These are phyloP conservation scores for Urophycis tenuis DNA, from an alignment of 2,797 vertebrate genomes.

Conservation along the genomic window DNA sequence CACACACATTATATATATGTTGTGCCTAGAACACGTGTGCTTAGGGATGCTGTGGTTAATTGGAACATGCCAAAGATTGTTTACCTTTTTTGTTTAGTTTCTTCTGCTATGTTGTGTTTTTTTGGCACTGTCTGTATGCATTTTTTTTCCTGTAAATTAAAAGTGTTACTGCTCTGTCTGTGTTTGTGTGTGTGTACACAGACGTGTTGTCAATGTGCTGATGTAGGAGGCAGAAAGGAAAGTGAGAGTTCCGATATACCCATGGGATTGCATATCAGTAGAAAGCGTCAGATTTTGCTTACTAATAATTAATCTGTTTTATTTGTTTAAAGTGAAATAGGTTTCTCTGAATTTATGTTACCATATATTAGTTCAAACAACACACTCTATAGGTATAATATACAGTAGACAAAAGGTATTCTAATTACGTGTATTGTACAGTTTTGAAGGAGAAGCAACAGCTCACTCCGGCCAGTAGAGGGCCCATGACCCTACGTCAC, in stretches of 20 bases:
- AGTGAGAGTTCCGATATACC: not conserved
- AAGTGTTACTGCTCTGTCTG: not conserved
- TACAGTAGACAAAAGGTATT: too few relatives aligned
- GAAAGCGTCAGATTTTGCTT: too few relatives aligned
- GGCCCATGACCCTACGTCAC: not conserved
- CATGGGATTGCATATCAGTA: not conserved
- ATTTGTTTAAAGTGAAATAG: not conserved
- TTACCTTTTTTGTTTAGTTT: not conserved
- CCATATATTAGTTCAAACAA: too few relatives aligned
- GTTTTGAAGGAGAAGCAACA: too few relatives aligned
- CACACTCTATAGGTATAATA: too few relatives aligned
- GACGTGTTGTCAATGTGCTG: too few relatives aligned
- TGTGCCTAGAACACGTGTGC: not conserved
- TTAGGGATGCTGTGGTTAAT: not conserved
- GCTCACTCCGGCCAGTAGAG: not conserved
- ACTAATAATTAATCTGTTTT: too few relatives aligned
- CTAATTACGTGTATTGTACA: too few relatives aligned
- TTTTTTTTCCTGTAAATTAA: not conserved
- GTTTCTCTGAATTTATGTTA: too few relatives aligned
- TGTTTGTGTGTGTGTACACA: not conserved
- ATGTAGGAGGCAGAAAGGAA: not conserved
- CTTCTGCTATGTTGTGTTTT: not conserved
- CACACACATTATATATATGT: too few relatives aligned
- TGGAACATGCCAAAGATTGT: not conserved
- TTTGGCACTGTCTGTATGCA: not conserved